Evolutionary conservation across 2,888 invertebrate genomes (phyloP).

Genomic region (Eutolmus rufibarbis): DNA sequence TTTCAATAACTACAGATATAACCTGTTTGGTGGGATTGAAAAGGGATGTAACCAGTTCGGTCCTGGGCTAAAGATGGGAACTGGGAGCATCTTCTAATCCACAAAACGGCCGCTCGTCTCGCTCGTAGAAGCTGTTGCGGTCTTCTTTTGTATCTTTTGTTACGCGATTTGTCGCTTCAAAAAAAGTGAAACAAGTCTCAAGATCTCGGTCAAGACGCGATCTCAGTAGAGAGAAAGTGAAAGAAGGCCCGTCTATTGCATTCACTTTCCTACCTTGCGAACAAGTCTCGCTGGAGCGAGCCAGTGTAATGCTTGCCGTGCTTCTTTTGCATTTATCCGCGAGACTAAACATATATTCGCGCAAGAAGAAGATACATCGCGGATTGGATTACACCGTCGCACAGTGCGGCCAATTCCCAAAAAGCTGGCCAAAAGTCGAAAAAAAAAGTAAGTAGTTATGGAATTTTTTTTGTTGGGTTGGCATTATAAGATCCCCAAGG

Average conservation of each 20-base stretch:
- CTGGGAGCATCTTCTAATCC: not conserved
- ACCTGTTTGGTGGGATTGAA: not conserved
- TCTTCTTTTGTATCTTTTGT: slow-evolving; percentile 21
- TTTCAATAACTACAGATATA: not conserved
- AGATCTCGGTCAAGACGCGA: slow-evolving; percentile 37
- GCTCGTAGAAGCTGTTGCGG: not conserved
- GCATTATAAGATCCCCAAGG: too few relatives aligned
- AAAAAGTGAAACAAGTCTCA: slow-evolving; percentile 35
- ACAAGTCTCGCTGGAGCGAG: not conserved
- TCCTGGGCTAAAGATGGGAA: not conserved
- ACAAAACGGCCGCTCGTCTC: not conserved
- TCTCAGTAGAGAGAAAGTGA: slow-evolving; percentile 34
- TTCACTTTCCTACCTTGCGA: slow-evolving; percentile 26
- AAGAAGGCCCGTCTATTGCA: slow-evolving; percentile 38
- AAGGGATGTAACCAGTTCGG: slow-evolving; percentile 15
- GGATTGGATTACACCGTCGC: not conserved
- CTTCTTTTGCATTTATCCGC: slow-evolving; percentile 1
- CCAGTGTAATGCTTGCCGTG: not conserved
- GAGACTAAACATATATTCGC: not conserved
- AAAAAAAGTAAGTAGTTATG: too few relatives aligned
- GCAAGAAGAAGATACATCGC: not conserved
- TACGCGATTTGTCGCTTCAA: slow-evolving; percentile 2
- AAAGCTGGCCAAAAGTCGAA: too few relatives aligned
- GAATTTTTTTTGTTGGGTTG: too few relatives aligned
- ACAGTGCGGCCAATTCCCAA: too few relatives aligned